phyloP scores from a whole-genome alignment of 2,113 vertebrate species.

The Merops nubicus region DNA sequence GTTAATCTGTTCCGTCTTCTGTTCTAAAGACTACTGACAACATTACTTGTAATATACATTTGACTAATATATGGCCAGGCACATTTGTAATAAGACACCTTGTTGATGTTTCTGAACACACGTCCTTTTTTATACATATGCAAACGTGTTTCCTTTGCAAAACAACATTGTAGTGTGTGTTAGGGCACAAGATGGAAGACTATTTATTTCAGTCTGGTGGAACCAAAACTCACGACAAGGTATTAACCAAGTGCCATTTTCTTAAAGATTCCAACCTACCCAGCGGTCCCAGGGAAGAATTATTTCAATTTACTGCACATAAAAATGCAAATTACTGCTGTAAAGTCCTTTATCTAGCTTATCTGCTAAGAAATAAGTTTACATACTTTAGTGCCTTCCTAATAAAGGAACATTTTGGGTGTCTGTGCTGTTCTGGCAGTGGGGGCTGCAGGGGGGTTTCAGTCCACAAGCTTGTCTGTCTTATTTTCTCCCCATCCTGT shows the following conservation, averaged over 20 bases:
- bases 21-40: neutral
- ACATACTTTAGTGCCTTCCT: neutral
- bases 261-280: neutral
- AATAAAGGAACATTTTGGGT: neutral
- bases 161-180: neutral
- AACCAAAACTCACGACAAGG: neutral
- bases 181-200: neutral
- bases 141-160: neutral
- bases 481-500: neutral
- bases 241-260: neutral
- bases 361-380: neutral
- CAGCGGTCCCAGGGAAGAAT: neutral
- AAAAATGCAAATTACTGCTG: neutral
- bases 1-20: neutral
- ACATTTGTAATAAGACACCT: slow-evolving; percentile 20
- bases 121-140: neutral
- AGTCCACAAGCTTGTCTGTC: neutral
- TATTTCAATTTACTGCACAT: neutral
- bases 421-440: neutral
- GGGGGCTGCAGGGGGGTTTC: neutral
- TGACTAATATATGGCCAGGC: neutral
- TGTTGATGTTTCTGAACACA: slow-evolving; percentile 7
- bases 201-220: neutral
- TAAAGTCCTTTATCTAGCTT: neutral
- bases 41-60: neutral